Percentiles rank a stretch among this genome's conserved stretches.
phyloP scores from a whole-genome alignment of 2,797 vertebrate species.

The Todus mexicanus region DNA sequence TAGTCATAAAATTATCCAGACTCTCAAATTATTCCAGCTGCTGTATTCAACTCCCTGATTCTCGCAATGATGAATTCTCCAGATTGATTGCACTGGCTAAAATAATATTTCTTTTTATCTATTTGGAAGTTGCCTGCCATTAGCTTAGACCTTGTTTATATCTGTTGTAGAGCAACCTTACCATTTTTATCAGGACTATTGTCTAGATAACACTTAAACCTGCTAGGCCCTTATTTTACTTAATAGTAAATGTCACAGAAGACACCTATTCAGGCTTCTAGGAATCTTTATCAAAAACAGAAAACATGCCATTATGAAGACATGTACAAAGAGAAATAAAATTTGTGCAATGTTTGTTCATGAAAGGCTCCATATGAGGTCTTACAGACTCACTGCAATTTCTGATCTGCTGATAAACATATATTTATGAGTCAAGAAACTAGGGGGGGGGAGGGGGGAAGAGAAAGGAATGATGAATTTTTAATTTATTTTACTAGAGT shows the following conservation, averaged over 20 bases:
- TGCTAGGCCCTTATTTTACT: conserved; percentile 18
- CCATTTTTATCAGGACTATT: conserved; percentile 51
- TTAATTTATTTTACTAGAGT: neutral
- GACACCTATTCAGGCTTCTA: conserved; percentile 36
- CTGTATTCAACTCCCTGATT: neutral
- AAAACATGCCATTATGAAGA: conserved; percentile 52
- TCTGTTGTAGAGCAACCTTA: neutral
- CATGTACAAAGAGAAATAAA: conserved; percentile 11
- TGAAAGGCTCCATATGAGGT: conserved; percentile 37
- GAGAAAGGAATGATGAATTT: neutral
- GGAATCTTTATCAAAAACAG: conserved; percentile 9
- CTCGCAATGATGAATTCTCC: neutral
- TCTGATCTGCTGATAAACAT: conserved; percentile 22
- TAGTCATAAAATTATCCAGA: conserved; percentile 56
- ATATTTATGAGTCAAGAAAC: conserved; percentile 13
- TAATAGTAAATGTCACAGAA: conserved; percentile 43
- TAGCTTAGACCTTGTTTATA: conserved; percentile 39
- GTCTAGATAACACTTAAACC: conserved; percentile 37
- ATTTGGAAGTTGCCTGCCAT: conserved; percentile 17
- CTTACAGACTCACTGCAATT: neutral
- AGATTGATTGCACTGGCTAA: neutral
- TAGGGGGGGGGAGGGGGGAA: neutral
- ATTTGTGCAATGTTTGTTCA: neutral
- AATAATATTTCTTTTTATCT: conserved; percentile 40
- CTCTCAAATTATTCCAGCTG: conserved; percentile 32